These are phyloP conservation scores for Rhabdophis nuchalis DNA, from an alignment of 2,797 vertebrate genomes.

Conservation along the genomic window DNA sequence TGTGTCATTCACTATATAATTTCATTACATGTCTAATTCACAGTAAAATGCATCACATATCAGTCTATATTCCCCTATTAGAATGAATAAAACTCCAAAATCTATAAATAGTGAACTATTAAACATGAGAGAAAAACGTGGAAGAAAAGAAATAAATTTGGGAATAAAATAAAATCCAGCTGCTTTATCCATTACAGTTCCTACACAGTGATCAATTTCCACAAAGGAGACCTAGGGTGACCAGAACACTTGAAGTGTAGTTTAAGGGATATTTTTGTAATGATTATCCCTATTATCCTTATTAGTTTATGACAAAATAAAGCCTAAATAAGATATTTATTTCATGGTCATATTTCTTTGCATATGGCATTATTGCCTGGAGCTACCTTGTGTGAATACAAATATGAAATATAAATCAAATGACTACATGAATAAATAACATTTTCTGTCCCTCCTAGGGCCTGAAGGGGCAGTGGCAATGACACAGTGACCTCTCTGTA, in stretches of 20 bases:
- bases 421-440: not conserved
- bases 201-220: not conserved
- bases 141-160: not conserved
- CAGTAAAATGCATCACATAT: not conserved
- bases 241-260: not conserved
- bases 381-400: not conserved
- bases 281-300: not conserved
- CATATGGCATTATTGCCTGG: not conserved
- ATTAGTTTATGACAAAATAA: not conserved
- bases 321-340: not conserved
- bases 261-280: not conserved
- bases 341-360: not conserved
- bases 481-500: not conserved
- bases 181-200: not conserved
- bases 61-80: not conserved
- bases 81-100: not conserved
- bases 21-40: not conserved
- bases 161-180: not conserved
- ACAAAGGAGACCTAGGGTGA: not conserved
- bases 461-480: not conserved
- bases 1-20: no score
- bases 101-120: not conserved
- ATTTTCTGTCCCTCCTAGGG: not conserved
- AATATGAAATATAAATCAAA: not conserved
- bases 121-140: not conserved